Evolutionary conservation across 1,140 invertebrate species (phyloP).

Genomic region (Diabrotica virgifera): DNA sequence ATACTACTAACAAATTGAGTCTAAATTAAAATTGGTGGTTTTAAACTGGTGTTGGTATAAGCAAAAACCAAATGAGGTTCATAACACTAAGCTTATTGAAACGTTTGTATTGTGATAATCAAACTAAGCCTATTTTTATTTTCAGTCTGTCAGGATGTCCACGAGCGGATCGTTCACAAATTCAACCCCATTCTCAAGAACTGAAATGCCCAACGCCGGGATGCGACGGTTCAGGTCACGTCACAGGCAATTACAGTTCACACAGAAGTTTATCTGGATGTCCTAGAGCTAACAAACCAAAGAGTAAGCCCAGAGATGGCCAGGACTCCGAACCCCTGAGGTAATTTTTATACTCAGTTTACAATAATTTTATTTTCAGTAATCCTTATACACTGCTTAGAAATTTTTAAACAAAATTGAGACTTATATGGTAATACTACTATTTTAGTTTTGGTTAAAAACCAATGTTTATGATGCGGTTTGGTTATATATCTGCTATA

Average conservation of each 20-base stretch:
- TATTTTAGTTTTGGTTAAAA: too few species aligned
- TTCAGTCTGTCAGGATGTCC: constrained; percentile 72
- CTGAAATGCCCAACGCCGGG: constrained; percentile 89
- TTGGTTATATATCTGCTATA: too few species aligned
- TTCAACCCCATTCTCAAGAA: constrained; percentile 74
- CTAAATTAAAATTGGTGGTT: too few species aligned
- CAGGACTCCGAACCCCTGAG: constrained; percentile 87
- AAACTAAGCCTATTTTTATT: constrained; percentile 17
- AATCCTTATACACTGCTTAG: neutral
- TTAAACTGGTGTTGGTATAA: too few species aligned
- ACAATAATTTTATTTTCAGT: neutral
- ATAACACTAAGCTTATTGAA: too few species aligned
- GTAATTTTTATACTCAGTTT: constrained; percentile 47
- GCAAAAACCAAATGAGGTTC: too few species aligned
- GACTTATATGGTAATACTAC: too few species aligned
- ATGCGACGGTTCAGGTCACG: constrained; percentile 85
- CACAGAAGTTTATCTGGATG: constrained; percentile 82
- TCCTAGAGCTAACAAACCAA: constrained; percentile 86
- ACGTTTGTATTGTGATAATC: neutral
- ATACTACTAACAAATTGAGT: too few species aligned
- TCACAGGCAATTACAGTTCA: constrained; percentile 84
- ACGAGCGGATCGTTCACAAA: constrained; percentile 69
- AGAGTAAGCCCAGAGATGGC: constrained; percentile 86
- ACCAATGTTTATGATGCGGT: too few species aligned
- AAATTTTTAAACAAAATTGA: too few species aligned